A percentile compares a stretch with the other conserved stretches of the same genome.
Conservation (phyloP, 2,888 invertebrate species). For the Aphidoletes aphidimyza region DNA sequence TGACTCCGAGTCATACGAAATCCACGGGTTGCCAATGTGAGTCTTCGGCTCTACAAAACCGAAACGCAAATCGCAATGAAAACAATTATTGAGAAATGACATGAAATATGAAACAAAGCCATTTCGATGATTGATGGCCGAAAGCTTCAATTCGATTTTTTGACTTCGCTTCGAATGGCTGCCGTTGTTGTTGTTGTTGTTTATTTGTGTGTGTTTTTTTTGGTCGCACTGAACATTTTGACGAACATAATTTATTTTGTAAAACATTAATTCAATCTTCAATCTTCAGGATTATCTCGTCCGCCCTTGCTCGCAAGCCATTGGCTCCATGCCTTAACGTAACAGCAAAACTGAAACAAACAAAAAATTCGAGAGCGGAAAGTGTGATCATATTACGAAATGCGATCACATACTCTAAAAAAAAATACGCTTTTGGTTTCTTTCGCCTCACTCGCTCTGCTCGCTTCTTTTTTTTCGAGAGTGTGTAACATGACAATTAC, state of each 20-base stretch:
- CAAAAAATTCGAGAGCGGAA: not conserved
- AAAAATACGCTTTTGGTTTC: too few species aligned
- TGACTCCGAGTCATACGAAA: too few species aligned
- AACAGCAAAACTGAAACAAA: too few species aligned
- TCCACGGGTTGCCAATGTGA: constrained; percentile 24
- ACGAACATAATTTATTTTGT: constrained; percentile 42
- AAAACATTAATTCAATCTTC: not conserved
- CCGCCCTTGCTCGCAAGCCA: not conserved
- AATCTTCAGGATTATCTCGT: not conserved
- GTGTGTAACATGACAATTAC: constrained; percentile 38
- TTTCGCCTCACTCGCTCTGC: not conserved
- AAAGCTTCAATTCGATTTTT: not conserved
- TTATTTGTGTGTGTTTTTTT: too few species aligned
- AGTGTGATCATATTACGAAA: constrained; percentile 47
- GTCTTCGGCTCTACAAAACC: not conserved
- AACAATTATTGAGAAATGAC: constrained; percentile 44
- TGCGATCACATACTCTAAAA: not conserved
- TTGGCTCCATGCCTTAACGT: too few species aligned
- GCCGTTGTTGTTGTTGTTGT: too few species aligned
- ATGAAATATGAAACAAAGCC: constrained; percentile 50
- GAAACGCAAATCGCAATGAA: not conserved
- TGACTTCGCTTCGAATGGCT: too few species aligned
- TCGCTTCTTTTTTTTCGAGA: not conserved
- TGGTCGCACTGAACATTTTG: not conserved
- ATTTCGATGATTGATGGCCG: constrained; percentile 41